Evolutionary conservation across 2,113 vertebrate species (phyloP), one percentile per base, ranked within the genome.

Genomic region (Prionailurus bengalensis): DNA sequence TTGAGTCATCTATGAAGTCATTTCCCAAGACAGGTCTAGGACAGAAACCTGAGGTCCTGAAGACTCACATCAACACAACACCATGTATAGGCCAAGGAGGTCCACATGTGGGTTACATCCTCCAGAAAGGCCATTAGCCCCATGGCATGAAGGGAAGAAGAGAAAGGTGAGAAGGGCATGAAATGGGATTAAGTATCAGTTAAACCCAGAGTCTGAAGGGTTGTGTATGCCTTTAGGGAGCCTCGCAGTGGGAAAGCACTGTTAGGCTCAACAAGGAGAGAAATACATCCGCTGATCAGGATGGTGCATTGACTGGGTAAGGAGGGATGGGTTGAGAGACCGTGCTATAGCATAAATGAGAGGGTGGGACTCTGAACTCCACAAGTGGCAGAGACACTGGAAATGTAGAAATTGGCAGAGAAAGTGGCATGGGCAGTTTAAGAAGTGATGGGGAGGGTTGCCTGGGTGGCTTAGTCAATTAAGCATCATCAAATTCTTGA

Each of bases 71-170:
- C 17, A 31, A 70, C 31, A 53, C 12, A 31, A 25, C 0, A 23
- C 5, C 17, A 45, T 2, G 19, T 55, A 14, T 8, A 51, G 36
- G 36, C 29, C 5, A 0, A 0, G 25, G 6, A n/a, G 45, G 5
- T 81, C 3, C 55, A 33, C 2, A 4, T 0, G 0, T 9, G 7
- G 27, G 27, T 11, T 36, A 1, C 13, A 12, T 70, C 9, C 29
- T 83, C 45, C 4, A 42, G 8, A 42, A n/a, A 91, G 58, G 36
- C 4, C 31, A 7, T 90, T 21, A 29, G 13, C 10, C 36, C 29
- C 3, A 8, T 1, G 8, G 11, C 3, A 4, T 4, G 9, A 9
- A 58, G 27, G 21, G 19, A 33, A 13, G 48, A 33, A 4, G 3
- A 9, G 8, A 9, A 3, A 33, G 51, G 4, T 25, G 21, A 42